Percentiles rank a stretch among this genome's conserved stretches.
phyloP scores from a whole-genome alignment of 2,113 vertebrate genomes.

The Pterocles gutturalis region DNA sequence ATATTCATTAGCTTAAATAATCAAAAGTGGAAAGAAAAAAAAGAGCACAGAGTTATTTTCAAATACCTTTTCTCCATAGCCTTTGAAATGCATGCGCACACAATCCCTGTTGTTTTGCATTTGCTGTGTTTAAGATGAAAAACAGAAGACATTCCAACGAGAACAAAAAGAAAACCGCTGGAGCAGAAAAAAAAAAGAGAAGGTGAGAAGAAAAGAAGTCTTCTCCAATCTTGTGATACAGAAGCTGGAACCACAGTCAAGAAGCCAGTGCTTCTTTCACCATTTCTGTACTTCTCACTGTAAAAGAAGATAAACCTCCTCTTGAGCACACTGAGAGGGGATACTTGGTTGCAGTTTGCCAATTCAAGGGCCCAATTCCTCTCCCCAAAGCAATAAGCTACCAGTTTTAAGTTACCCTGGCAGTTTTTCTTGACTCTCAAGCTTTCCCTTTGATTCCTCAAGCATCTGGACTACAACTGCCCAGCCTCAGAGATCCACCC shows the following conservation, averaged over 20 bases:
- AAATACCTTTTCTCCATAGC: background rate
- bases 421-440: background rate
- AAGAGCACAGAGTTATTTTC: background rate
- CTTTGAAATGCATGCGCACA: background rate
- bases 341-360: rapidly evolving
- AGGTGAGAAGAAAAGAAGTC: background rate
- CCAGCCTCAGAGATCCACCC: background rate
- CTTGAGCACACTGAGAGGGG: background rate
- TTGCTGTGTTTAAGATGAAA: background rate
- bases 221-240: background rate
- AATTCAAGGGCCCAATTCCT: background rate
- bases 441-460: background rate
- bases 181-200: background rate
- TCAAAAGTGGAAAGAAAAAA: too few species aligned
- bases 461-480: background rate
- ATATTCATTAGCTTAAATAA: background rate
- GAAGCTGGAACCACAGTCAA: background rate
- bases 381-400: background rate
- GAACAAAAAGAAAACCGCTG: background rate
- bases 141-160: background rate
- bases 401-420: background rate
- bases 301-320: background rate
- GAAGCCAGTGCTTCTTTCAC: background rate
- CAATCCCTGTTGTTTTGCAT: background rate
- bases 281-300: background rate